Base-by-base conservation (phyloP, 2,888 invertebrate genomes). In the Ophioninae sp. region DNA sequence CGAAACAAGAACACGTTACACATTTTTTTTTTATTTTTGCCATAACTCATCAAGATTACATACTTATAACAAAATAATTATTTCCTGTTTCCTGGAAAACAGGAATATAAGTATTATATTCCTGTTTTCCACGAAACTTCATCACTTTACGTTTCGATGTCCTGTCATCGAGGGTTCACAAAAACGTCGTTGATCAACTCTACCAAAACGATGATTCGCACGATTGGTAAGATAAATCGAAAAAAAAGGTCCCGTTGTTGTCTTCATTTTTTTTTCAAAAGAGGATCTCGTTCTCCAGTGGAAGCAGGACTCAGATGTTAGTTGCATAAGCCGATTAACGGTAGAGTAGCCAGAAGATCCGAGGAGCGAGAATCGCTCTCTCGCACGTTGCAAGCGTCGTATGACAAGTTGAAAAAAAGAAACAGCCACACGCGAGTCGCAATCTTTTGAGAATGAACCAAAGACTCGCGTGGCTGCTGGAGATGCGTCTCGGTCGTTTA, bases 251-350 rank as follows among this genome's bases (percentile, higher is more conserved):
- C 30, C 30, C 30, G 30, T 30, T 30, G 62, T 64, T 56, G 23
- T 62, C 56, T 62, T 78, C 21, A 30, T 57, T 30, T 21, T 72
- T 23, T 79, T 73, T 79, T 50, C 41, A 68, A 76, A 67, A 41
- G 72, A 72, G 20, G 30, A 50, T 20, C 44, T 7, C 37, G 41
- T 65, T 41, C 72, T 41, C n/a, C 7, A 3, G n/a, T 7, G 44
- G 37, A 65, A 75, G 21, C 68, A 68, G 21, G 67, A 56, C 20
- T 39, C 61, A 73, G 72, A 65, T 83, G 85, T 89, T 30, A 30
- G 30, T 30, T 89, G 86, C 89, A 87, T 88, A 89, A 89, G 87
- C 85, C 87, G 89, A 89, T 89, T 89, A 89, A 89, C 89, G 89
- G 89, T 89, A 89, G 85, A 84, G 83, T 72, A 65, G 67, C 69